Evolutionary conservation across 2,113 vertebrate genomes (phyloP).

Genomic region (Nyctereutes procyonoides): DNA sequence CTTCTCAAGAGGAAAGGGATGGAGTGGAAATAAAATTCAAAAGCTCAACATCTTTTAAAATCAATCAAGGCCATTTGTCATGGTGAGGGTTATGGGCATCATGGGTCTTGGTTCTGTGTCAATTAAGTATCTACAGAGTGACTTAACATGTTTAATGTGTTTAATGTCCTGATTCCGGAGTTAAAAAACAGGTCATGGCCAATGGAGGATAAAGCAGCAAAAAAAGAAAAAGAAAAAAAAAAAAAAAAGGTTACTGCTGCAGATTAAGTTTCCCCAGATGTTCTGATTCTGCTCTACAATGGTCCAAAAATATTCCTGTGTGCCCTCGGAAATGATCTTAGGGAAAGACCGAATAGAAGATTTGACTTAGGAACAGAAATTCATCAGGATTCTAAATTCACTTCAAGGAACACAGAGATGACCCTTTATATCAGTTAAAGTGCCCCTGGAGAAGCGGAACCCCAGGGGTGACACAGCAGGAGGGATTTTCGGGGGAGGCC

Average conservation of each 20-base stretch:
- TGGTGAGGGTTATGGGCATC: background rate
- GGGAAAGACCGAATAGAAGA: background rate
- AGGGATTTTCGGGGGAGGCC: background rate
- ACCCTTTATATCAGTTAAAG: background rate
- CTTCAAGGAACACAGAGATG: background rate
- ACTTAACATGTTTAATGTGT: constrained; percentile 46
- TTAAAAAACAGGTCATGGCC: constrained; percentile 20
- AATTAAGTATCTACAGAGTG: background rate
- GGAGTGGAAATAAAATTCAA: background rate
- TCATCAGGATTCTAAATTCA: constrained; percentile 11
- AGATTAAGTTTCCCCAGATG: constrained; percentile 67
- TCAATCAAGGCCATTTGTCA: constrained; percentile 50
- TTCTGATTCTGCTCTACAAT: constrained; percentile 64
- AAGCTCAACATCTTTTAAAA: background rate
- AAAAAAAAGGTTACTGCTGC: constrained; percentile 7
- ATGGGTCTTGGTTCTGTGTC: background rate
- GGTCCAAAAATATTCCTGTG: constrained; percentile 54
- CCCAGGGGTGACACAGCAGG: background rate
- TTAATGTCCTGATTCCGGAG: constrained; percentile 54
- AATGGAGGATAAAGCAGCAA: constrained; percentile 66
- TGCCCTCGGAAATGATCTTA: background rate
- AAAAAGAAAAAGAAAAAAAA: constrained; percentile 63
- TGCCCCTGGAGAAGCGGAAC: constrained; percentile 17
- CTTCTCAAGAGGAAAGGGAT: background rate
- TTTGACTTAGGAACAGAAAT: constrained; percentile 39